Evolutionary conservation across 2,888 invertebrate species (phyloP), one percentile per base, ranked within the genome.

Genomic region (Cerceris ruficornis): DNA sequence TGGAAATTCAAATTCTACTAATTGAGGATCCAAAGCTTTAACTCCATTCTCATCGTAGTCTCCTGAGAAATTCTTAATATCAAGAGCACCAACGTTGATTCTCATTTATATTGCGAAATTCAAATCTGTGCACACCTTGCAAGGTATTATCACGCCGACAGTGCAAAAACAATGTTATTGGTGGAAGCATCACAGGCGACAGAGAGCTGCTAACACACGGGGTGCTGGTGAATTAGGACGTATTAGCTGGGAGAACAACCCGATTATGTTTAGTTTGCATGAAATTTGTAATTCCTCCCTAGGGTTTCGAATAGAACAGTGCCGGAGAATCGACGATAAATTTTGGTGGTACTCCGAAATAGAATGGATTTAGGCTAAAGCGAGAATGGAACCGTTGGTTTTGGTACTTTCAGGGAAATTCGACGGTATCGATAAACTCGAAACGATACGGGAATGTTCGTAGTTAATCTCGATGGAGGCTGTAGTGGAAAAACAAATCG

Each of bases 401-500:
- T 57, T 14, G 49, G 39, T 58, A 75, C 52, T 75, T 66, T 71
- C 39, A 61, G 60, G 61, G 28, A 28, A 57, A 50, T 61, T 72
- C 50, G 66, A 54, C 49, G 54, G 42, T 57, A 46, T 52, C 60
- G 66, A 75, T 75, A 75, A 75, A 75, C 52, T 50, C 14, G 59
- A 43, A 28, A 60, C 39, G 42, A 46, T 61, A 61, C 15, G 46
- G 60, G 43, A 11, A 43, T 46, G 60, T 43, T 61, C 5, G n/a
- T 50, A 13, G 17, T 46, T 61, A 46, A 61, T 61, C 46, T 43
- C 60, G 60, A 61, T 61, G 43, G 46, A 61, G 43, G 46, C 9
- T 43, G 41, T 17, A n/a, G 41, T 41, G 41, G 14, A 17, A n/a
- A 46, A 60, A 42, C 46, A 17, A 60, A 43, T 6, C 60, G 46